These are phyloP conservation scores for Hoplodrina blanda DNA, from an alignment of 2,888 invertebrate genomes.

Conservation along the genomic window DNA sequence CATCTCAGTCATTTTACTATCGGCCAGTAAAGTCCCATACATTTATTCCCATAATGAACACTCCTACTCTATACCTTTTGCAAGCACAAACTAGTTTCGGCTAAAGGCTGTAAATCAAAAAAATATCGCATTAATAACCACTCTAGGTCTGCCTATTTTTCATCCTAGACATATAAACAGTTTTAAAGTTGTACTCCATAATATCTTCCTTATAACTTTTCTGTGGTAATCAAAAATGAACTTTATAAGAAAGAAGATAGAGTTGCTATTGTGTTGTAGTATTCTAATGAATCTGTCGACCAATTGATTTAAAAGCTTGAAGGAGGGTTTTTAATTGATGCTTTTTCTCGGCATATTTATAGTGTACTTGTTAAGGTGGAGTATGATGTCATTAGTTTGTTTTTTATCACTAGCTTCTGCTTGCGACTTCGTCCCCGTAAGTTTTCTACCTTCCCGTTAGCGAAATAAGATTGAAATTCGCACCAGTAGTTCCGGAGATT, in stretches of 20 bases:
- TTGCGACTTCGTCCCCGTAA: too few relatives aligned
- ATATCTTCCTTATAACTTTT: constrained; percentile 62
- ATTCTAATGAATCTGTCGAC: constrained; percentile 73
- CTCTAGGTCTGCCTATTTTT: constrained; percentile 48
- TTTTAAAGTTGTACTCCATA: constrained; percentile 42
- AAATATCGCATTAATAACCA: constrained; percentile 52
- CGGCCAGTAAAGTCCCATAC: neutral
- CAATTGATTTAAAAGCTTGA: constrained; percentile 69
- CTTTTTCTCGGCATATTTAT: constrained; percentile 82
- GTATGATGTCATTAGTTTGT: constrained; percentile 23
- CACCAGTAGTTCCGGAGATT: too few relatives aligned
- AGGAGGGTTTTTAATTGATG: constrained; percentile 82
- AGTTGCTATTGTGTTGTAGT: constrained; percentile 30
- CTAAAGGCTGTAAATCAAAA: constrained; percentile 27
- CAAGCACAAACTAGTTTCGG: constrained; percentile 27
- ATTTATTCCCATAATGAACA: neutral
- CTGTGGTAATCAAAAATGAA: neutral
- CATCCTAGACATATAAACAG: constrained; percentile 58
- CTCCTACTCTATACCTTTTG: neutral
- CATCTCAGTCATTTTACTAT: neutral
- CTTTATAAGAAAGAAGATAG: fast-evolving
- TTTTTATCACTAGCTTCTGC: too few relatives aligned
- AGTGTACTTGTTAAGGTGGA: constrained; percentile 53
- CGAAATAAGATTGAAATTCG: too few relatives aligned
- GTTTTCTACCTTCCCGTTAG: too few relatives aligned